Evolutionary conservation across 2,113 vertebrate species (phyloP).

Genomic region (Aramus guarauna): DNA sequence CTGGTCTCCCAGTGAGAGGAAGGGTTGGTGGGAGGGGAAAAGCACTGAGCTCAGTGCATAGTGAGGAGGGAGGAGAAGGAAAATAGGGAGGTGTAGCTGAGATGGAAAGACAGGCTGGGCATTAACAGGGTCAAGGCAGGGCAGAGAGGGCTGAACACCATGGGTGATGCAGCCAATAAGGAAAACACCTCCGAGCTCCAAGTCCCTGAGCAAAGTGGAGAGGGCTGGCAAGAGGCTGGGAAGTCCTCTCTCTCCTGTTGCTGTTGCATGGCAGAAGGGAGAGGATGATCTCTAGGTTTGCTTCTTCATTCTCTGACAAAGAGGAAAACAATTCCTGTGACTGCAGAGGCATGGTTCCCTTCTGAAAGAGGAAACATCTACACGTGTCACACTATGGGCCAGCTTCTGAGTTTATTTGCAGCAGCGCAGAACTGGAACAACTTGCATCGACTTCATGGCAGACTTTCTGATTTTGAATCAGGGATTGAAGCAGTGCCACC

Average conservation of each 20-base stretch:
- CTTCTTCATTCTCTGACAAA: background rate
- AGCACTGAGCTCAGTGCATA: background rate
- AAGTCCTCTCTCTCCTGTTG: background rate
- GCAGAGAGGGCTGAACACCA: background rate
- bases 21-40: background rate
- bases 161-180: background rate
- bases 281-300: background rate
- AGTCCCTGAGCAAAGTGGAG: background rate
- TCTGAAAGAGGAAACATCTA: slow-evolving; percentile 19
- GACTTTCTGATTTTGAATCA: background rate
- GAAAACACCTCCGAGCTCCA: background rate
- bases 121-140: background rate
- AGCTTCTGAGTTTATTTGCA: background rate
- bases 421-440: background rate
- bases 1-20: background rate
- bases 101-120: background rate
- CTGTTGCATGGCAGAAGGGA: background rate
- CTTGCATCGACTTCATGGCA: rapidly evolving
- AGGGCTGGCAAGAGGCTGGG: background rate
- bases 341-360: background rate
- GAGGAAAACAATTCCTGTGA: background rate
- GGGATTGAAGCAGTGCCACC: background rate
- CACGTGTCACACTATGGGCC: background rate
- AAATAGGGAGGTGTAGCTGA: background rate
- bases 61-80: background rate